Evolutionary conservation across 2,888 invertebrate species (phyloP), one percentile per base, ranked within the genome.

Genomic region (Camptogramma bilineatum): DNA sequence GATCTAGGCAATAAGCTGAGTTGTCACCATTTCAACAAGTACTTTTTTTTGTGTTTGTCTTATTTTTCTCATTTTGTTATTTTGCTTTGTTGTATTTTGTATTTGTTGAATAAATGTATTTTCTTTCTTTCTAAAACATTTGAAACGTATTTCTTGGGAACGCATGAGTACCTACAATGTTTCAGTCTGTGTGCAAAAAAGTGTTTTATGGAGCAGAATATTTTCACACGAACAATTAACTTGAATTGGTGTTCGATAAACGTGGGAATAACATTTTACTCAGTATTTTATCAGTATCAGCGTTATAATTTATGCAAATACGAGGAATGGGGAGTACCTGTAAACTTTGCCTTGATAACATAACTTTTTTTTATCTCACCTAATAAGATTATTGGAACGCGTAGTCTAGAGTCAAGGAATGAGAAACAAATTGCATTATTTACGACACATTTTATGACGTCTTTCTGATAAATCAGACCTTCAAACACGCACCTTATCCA

Each of bases 401-500:
- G 24, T 24, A 24, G 24, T 2, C 24, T 24, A 24, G 4, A 24
- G 24, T 24, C 24, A 24, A 39, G 34, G 54, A 17, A 54, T 46
- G 28, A 17, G 18, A 5, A 42, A 28, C 51, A 58, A 51, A 28
- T 18, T 21, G 21, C 42, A 56, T 21, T 24, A 48, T 42, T 48
- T 9, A 54, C 39, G 42, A 48, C 16, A 10, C 21, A 56, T 62
- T 62, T 51, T 8, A 16, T 55, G 42, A 51, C 55, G 42, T 51
- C 39, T 39, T 53, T 7, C 28, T 10, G 2, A 28, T 51, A 34
- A 47, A 31, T 44, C 44, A 51, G 51, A 61, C 18, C 46, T 34
- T 52, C 42, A 34, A 47, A 46, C 58, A 64, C 53, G 59, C 62
- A 76, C 73, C 67, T 84, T 88, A 86, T 86, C 84, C 79, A 70